Percentiles rank a stretch among this genome's conserved stretches.
phyloP scores from a whole-genome alignment of 1,140 invertebrate species.

The Dinothrombium tinctorium region DNA sequence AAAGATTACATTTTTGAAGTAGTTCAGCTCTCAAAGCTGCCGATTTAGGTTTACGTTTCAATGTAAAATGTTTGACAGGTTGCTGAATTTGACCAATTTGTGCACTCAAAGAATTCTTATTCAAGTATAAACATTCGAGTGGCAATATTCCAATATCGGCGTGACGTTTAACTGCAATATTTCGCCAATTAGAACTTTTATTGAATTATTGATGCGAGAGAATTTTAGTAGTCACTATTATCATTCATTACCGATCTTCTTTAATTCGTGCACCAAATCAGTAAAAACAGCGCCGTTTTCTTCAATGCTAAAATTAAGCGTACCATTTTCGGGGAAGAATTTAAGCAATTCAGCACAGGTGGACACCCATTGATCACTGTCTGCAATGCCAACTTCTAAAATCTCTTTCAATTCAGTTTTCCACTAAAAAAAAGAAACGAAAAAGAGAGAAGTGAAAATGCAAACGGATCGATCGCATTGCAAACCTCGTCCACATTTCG shows the following conservation, averaged over 20 bases:
- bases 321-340: slow-evolving; percentile 59
- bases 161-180: slow-evolving; percentile 36
- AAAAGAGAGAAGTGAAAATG: background rate
- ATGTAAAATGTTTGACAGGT: slow-evolving; percentile 60
- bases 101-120: slow-evolving; percentile 67
- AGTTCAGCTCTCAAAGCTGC: slow-evolving; percentile 65
- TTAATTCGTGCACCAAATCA: slow-evolving; percentile 63
- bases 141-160: slow-evolving; percentile 65
- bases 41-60: slow-evolving; percentile 87
- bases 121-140: slow-evolving; percentile 84
- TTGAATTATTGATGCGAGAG: slow-evolving; percentile 4
- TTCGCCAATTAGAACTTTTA: background rate
- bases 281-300: slow-evolving; percentile 68
- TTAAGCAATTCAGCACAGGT: slow-evolving; percentile 87
- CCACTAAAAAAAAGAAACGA: slow-evolving; percentile 44
- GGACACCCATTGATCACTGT: slow-evolving; percentile 85
- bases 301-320: slow-evolving; percentile 57
- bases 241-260: slow-evolving; percentile 34
- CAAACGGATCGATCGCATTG: background rate
- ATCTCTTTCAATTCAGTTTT: slow-evolving; percentile 73
- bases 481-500: slow-evolving; percentile 87
- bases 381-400: slow-evolving; percentile 57
- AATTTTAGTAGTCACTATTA: background rate
- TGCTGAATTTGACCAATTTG: slow-evolving; percentile 39
- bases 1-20: slow-evolving; percentile 47